Percentiles rank a stretch among this genome's conserved stretches.
Conservation (phyloP, 2,797 vertebrate species). For the Delichon dasypus region DNA sequence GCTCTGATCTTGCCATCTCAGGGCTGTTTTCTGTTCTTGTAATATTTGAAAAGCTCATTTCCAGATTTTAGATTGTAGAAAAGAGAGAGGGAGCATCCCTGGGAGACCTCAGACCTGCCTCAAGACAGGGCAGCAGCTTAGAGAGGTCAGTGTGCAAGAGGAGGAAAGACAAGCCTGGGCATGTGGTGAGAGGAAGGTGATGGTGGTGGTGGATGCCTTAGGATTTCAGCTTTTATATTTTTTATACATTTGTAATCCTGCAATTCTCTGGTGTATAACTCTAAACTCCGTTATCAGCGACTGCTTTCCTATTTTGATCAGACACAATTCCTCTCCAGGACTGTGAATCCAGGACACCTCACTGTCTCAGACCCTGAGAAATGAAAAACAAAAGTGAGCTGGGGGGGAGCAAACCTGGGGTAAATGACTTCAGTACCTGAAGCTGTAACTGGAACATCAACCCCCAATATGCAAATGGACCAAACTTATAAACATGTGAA, state of each 20-base stretch:
- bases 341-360: not conserved
- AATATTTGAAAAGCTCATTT: not conserved
- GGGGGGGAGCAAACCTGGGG: not conserved
- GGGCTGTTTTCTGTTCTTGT: accelerated
- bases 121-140: not conserved
- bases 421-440: not conserved
- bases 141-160: not conserved
- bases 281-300: not conserved
- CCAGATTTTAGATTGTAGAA: not conserved
- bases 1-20: accelerated
- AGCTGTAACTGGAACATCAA: not conserved
- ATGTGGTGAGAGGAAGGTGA: not conserved
- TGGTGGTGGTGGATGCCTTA: not conserved
- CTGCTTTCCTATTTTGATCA: not conserved
- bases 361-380: not conserved
- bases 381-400: not conserved
- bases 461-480: not conserved
- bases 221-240: not conserved
- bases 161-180: not conserved
- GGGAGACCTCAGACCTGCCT: not conserved
- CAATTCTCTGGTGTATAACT: not conserved
- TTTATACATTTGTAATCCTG: not conserved
- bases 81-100: no score
- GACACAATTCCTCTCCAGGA: not conserved
- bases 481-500: not conserved